Evolutionary conservation across 2,888 invertebrate species (phyloP).

Genomic region (Brachypterus glaber): DNA sequence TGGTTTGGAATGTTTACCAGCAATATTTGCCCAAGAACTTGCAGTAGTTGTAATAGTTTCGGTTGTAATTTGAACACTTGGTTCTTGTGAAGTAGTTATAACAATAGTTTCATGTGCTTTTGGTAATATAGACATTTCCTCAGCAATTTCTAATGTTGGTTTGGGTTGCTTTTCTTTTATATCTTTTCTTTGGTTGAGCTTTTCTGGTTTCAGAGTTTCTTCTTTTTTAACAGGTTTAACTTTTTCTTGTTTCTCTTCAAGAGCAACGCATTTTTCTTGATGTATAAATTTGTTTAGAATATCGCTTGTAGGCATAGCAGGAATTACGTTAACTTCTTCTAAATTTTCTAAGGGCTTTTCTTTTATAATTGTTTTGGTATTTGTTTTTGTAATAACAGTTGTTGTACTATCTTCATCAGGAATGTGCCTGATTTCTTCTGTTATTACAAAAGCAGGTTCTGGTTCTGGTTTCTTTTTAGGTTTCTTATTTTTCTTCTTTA

Average conservation of each 20-base stretch:
- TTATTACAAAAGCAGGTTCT: neutral
- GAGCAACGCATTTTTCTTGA: conserved; percentile 5
- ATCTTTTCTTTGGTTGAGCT: neutral
- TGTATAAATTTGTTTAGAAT: too few species aligned
- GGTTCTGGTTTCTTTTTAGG: neutral
- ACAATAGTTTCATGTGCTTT: too few species aligned
- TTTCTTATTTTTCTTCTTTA: conserved; percentile 3
- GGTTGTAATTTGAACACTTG: too few species aligned
- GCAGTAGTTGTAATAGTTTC: conserved; percentile 2
- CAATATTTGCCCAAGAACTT: conserved; percentile 7
- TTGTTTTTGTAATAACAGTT: neutral
- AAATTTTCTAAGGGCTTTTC: neutral
- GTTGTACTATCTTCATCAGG: neutral
- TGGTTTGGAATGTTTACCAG: conserved; percentile 5
- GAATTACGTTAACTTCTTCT: too few species aligned
- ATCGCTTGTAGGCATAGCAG: too few species aligned
- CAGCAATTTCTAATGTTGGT: too few species aligned
- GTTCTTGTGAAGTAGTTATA: too few species aligned
- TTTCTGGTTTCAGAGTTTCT: neutral
- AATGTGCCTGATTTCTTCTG: neutral
- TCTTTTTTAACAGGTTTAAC: conserved; percentile 6
- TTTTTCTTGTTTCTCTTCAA: conserved; percentile 7
- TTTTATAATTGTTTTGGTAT: neutral
- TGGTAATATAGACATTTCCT: too few species aligned
- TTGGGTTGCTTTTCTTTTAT: conserved; percentile 1